Evolutionary conservation across 2,113 vertebrate genomes (phyloP).

Genomic region (Spheniscus mendiculus): DNA sequence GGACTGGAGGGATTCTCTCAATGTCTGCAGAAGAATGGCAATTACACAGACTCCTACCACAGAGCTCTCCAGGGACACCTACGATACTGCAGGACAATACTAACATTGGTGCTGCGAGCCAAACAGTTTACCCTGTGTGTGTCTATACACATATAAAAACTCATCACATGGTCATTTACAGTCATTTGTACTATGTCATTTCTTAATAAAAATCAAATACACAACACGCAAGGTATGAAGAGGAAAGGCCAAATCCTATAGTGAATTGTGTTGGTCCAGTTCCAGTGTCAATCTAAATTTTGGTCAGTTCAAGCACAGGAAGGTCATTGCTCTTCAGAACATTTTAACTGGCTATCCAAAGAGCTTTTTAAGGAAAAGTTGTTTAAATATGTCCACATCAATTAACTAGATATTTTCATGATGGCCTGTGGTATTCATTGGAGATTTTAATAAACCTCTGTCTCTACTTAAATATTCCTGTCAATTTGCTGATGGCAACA

Average conservation of each 20-base stretch:
- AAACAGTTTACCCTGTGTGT: background rate
- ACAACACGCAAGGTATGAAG: background rate
- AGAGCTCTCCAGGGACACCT: background rate
- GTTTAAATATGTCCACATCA: background rate
- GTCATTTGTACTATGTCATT: background rate
- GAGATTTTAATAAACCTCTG: background rate
- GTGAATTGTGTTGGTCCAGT: background rate
- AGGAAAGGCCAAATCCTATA: background rate
- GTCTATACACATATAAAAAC: background rate
- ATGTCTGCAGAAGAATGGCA: background rate
- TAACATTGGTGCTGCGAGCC: accelerated
- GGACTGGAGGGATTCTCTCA: background rate
- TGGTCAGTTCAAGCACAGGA: background rate
- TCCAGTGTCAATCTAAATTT: background rate
- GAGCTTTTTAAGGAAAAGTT: background rate
- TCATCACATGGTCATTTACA: background rate
- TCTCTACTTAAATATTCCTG: background rate
- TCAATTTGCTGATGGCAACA: background rate
- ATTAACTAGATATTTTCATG: background rate
- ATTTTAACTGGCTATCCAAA: background rate
- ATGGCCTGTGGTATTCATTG: background rate
- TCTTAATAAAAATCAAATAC: background rate
- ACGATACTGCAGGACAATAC: background rate
- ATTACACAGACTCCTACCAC: background rate
- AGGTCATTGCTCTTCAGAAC: background rate